Percentiles rank a stretch among this genome's conserved stretches.
phyloP scores from a whole-genome alignment of 1,140 invertebrate genomes.

The Mamestra configurata region DNA sequence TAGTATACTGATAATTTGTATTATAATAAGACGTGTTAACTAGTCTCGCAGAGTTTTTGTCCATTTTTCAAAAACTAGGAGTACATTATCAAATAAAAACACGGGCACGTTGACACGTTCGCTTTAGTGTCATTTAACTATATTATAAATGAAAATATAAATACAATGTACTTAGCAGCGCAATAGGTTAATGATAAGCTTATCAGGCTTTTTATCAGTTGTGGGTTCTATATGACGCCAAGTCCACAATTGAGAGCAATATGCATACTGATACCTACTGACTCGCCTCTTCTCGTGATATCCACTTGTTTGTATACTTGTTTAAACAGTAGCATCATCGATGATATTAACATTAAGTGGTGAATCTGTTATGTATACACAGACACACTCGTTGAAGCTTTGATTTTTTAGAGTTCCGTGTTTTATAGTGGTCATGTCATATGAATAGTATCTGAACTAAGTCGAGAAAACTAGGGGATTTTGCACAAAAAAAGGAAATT shows the following conservation, averaged over 20 bases:
- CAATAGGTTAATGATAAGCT: slow-evolving; percentile 65
- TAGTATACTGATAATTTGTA: slow-evolving; percentile 78
- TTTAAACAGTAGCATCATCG: slow-evolving; percentile 10
- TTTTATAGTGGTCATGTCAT: no score
- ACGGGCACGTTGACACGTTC: slow-evolving; percentile 22
- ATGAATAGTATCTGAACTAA: no score
- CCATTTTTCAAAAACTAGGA: slow-evolving; percentile 64
- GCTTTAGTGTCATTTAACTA: slow-evolving; percentile 28
- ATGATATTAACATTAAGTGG: not conserved
- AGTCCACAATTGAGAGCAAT: slow-evolving; percentile 21
- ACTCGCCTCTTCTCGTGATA: slow-evolving; percentile 21
- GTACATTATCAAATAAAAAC: slow-evolving; percentile 41
- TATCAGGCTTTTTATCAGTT: slow-evolving; percentile 58
- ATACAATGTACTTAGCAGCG: slow-evolving; percentile 32
- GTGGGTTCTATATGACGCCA: slow-evolving; percentile 1
- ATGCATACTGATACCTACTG: slow-evolving; percentile 21
- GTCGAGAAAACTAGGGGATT: no score
- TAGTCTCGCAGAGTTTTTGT: slow-evolving; percentile 63
- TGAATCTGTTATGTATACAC: not conserved
- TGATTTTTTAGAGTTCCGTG: no score
- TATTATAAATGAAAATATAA: slow-evolving; percentile 28
- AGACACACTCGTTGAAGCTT: no score
- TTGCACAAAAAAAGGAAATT: no score
- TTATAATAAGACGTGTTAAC: slow-evolving; percentile 72
- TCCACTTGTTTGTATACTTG: slow-evolving; percentile 13